Percentiles rank a stretch among this genome's conserved stretches.
Evolutionary conservation across 2,113 vertebrate genomes (phyloP).

Genomic region (Platysternon megacephalum): DNA sequence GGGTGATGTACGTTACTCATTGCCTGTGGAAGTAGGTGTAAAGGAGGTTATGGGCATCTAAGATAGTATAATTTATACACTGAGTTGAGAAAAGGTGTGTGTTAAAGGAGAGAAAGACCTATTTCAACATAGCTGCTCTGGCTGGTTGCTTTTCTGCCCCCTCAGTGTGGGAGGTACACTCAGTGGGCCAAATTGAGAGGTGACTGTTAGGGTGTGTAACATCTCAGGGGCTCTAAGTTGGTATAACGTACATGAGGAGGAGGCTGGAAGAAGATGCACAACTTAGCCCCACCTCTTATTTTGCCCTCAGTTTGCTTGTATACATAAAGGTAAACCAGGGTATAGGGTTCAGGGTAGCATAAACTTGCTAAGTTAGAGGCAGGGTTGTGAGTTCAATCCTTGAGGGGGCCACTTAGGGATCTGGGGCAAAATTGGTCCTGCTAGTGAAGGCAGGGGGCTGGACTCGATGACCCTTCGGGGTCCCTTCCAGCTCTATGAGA

Average conservation of each 20-base stretch:
- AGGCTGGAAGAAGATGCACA: not conserved
- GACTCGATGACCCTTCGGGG: too few species aligned
- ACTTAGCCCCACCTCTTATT: not conserved
- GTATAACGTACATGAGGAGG: not conserved
- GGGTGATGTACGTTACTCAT: not conserved
- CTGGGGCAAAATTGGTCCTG: too few species aligned
- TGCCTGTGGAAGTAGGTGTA: not conserved
- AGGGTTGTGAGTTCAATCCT: too few species aligned
- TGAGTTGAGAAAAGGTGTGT: not conserved
- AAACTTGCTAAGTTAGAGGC: not conserved
- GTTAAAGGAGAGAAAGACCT: not conserved
- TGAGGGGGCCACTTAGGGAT: too few species aligned
- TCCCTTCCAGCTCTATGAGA: too few species aligned
- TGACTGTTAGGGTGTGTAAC: not conserved
- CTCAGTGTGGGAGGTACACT: not conserved
- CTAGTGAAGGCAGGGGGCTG: too few species aligned
- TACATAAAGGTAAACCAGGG: not conserved
- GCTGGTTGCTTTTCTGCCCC: not conserved
- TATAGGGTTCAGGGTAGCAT: fast-evolving
- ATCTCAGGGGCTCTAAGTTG: not conserved
- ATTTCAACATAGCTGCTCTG: not conserved
- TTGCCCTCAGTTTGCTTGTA: not conserved
- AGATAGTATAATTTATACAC: not conserved
- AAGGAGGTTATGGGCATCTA: not conserved
- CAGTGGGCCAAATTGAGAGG: not conserved